phyloP scores from a whole-genome alignment of 1,140 invertebrate genomes.

The Nylanderia fulva region DNA sequence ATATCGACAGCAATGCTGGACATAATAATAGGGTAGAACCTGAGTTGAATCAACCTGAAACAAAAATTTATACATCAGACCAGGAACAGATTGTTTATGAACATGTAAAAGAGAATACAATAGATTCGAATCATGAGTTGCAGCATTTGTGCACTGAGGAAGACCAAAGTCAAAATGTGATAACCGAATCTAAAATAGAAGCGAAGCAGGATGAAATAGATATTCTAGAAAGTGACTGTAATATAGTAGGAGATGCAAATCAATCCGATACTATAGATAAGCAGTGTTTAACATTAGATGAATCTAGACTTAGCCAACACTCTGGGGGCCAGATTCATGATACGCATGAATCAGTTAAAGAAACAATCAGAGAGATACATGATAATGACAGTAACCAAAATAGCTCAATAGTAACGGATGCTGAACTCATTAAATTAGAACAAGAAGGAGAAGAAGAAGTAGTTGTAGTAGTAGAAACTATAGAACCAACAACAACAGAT shows the following conservation, averaged over 20 bases:
- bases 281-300: slow-evolving; percentile 45
- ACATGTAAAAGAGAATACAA: neutral
- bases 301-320: slow-evolving; percentile 41
- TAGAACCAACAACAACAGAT: slow-evolving; percentile 46
- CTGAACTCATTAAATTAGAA: slow-evolving; percentile 62
- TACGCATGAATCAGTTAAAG: slow-evolving; percentile 1
- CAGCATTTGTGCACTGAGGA: neutral
- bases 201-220: neutral
- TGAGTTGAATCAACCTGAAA: neutral
- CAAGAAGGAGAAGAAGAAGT: slow-evolving; percentile 60
- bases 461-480: slow-evolving; percentile 70
- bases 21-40: neutral
- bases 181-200: slow-evolving; percentile 5
- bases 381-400: slow-evolving; percentile 33
- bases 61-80: neutral
- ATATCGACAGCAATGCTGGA: neutral
- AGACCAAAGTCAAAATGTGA: slow-evolving; percentile 51
- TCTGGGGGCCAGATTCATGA: slow-evolving; percentile 36
- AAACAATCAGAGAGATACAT: neutral
- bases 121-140: slow-evolving; percentile 3
- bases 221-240: slow-evolving; percentile 32
- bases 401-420: slow-evolving; percentile 47
- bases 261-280: slow-evolving; percentile 7
- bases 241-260: slow-evolving; percentile 34
- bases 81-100: neutral